phyloP scores from a whole-genome alignment of 2,888 invertebrate genomes.

The Cataglyphis cursor region DNA sequence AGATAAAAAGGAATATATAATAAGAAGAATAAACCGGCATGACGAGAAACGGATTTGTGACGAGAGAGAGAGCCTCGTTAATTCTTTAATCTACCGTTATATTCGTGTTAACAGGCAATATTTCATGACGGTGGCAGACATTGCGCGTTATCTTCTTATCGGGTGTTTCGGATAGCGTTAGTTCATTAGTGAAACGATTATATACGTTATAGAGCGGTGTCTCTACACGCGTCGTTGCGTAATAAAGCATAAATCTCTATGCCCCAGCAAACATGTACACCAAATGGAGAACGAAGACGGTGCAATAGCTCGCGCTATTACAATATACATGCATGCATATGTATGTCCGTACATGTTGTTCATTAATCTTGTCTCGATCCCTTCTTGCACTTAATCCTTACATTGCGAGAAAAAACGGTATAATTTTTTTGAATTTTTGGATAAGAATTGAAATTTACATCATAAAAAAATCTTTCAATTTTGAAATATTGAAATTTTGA shows the following conservation, averaged over 20 bases:
- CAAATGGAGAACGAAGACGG: conserved; percentile 62
- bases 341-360: not conserved
- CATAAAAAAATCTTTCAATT: not conserved
- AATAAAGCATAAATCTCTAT: conserved; percentile 72
- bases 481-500: not conserved
- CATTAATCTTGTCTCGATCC: conserved; percentile 1
- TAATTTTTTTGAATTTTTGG: not conserved
- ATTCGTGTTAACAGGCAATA: conserved; percentile 77
- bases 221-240: conserved; percentile 65
- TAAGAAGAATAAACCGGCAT: not conserved
- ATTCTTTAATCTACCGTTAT: conserved; percentile 53
- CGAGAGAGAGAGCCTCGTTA: conserved; percentile 3
- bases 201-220: conserved; percentile 59
- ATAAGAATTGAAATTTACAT: not conserved
- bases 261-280: conserved; percentile 49
- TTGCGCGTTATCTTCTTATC: conserved; percentile 69
- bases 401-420: not conserved
- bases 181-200: conserved; percentile 73
- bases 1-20: conserved; percentile 6
- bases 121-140: conserved; percentile 57
- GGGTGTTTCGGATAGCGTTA: conserved; percentile 64
- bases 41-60: conserved; percentile 5
- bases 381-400: not conserved
- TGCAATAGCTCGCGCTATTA: conserved; percentile 37
- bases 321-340: conserved; percentile 36